phyloP scores from a whole-genome alignment of 2,797 vertebrate genomes.

The Pelobates cultripes region DNA sequence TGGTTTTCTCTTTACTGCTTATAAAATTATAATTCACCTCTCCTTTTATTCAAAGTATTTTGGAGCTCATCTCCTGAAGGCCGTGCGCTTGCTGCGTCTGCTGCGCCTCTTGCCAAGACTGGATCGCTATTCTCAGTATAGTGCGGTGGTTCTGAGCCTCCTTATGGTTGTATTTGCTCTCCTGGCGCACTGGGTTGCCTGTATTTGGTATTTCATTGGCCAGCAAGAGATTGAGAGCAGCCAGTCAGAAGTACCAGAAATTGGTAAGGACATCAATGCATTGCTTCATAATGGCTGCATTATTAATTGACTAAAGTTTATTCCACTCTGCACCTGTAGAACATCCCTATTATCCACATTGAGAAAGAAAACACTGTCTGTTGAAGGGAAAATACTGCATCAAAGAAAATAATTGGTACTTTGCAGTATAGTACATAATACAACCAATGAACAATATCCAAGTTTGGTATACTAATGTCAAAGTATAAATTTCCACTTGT shows the following conservation, averaged over 20 bases:
- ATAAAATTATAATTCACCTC: background rate
- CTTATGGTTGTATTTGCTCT: constrained; percentile 88
- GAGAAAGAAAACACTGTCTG: too few relatives aligned
- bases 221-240: constrained; percentile 79
- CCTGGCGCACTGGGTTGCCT: constrained; percentile 89
- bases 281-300: background rate
- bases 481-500: too few relatives aligned
- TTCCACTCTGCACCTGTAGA: too few relatives aligned
- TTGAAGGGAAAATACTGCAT: too few relatives aligned
- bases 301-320: too few relatives aligned
- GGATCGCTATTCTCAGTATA: constrained; percentile 87
- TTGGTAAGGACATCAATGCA: constrained; percentile 68
- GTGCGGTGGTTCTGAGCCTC: constrained; percentile 83
- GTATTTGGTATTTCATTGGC: constrained; percentile 87
- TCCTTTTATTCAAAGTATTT: constrained; percentile 71
- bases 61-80: constrained; percentile 85
- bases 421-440: too few relatives aligned
- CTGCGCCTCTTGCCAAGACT: constrained; percentile 83
- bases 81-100: constrained; percentile 78
- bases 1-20: background rate
- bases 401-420: too few relatives aligned
- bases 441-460: too few relatives aligned
- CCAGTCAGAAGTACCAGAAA: constrained; percentile 75
- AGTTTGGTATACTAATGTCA: too few relatives aligned
- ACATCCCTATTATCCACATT: too few relatives aligned